phyloP scores from a whole-genome alignment of 2,113 vertebrate genomes.

The Spheniscus mendiculus region DNA sequence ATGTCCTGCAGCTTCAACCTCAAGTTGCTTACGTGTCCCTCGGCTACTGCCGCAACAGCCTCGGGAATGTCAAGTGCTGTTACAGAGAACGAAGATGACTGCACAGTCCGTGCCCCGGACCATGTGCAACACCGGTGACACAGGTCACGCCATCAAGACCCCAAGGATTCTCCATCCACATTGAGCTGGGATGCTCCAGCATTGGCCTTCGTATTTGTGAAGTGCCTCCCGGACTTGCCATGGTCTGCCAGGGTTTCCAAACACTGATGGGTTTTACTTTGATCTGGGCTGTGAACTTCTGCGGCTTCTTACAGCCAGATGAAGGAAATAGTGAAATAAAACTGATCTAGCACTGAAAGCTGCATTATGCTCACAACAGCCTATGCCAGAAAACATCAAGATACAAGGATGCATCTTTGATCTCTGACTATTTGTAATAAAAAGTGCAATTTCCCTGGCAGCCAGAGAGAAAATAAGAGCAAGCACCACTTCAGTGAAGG shows the following conservation, averaged over 20 bases:
- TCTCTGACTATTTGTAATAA: neutral
- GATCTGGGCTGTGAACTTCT: neutral
- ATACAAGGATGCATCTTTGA: neutral
- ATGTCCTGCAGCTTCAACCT: neutral
- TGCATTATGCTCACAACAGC: neutral
- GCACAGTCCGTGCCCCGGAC: accelerated
- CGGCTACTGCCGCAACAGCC: neutral
- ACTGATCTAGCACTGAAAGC: neutral
- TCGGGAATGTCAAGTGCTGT: accelerated
- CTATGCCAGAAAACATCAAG: neutral
- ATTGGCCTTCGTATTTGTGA: neutral
- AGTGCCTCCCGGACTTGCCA: accelerated
- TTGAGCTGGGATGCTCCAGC: neutral
- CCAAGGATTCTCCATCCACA: neutral
- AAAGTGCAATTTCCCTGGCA: neutral
- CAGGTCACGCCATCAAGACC: neutral
- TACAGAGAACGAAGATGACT: accelerated
- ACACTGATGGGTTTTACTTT: neutral
- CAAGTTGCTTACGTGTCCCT: no score
- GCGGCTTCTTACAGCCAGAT: neutral
- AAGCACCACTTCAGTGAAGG: neutral
- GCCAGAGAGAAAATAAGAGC: neutral
- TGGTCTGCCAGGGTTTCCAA: neutral
- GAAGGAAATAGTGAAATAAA: neutral
- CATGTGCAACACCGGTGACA: neutral